phyloP scores from a whole-genome alignment of 2,113 vertebrate species.

The Melanerpes formicivorus region DNA sequence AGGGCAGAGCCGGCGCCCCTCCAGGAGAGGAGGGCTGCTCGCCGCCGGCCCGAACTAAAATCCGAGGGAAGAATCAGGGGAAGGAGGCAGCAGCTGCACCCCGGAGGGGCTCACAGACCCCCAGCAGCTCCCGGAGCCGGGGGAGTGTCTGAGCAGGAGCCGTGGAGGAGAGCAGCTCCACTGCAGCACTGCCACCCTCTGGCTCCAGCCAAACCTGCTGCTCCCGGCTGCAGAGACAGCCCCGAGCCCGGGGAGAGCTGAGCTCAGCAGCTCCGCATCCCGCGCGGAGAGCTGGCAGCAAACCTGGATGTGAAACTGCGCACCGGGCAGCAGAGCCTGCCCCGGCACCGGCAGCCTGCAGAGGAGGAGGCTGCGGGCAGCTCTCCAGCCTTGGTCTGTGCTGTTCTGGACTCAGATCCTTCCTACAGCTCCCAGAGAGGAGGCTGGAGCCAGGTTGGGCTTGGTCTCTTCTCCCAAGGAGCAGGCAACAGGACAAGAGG shows the following conservation, averaged over 20 bases:
- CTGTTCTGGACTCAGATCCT: too few species aligned
- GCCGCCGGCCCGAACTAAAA: background rate
- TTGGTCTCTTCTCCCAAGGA: too few species aligned
- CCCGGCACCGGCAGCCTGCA: too few species aligned
- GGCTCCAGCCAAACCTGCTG: background rate
- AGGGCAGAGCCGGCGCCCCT: too few species aligned
- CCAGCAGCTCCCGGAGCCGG: background rate
- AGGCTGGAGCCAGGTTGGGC: too few species aligned
- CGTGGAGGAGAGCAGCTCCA: background rate
- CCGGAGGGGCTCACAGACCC: background rate
- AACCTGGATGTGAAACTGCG: background rate
- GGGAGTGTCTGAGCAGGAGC: background rate
- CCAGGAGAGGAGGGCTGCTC: background rate
- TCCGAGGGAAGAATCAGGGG: background rate
- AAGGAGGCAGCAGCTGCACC: accelerated
- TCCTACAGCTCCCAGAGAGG: too few species aligned
- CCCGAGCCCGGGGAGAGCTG: accelerated
- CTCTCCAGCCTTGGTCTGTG: too few species aligned
- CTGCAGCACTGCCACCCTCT: conserved; percentile 48
- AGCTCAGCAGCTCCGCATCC: background rate
- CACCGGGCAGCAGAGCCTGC: background rate
- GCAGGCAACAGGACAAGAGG: too few species aligned
- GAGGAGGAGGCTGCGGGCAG: too few species aligned
- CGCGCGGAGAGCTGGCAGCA: background rate
- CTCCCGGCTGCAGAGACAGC: background rate